Conservation (phyloP, 2,113 vertebrate species). For the Suricata suricatta region DNA sequence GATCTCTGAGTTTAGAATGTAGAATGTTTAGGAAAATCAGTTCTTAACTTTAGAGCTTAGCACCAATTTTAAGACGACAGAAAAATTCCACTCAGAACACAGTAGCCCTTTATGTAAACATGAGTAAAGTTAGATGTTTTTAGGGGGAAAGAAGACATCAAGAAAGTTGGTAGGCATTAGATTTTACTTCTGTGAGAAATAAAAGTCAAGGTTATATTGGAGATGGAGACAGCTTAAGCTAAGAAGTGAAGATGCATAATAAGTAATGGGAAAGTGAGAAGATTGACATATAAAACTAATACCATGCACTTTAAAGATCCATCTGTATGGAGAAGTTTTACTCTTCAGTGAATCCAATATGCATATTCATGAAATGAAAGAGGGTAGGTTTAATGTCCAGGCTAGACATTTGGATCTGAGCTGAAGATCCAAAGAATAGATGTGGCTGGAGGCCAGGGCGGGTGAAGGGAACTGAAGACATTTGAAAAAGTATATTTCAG, state of each 20-base stretch:
- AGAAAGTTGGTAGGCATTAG: neutral
- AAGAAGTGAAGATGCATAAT: neutral
- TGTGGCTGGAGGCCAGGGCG: accelerated
- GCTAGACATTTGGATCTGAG: neutral
- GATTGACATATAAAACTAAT: neutral
- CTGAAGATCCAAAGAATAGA: neutral
- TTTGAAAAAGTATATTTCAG: neutral
- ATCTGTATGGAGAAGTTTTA: neutral
- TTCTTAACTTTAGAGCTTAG: neutral
- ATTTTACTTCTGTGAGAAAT: neutral
- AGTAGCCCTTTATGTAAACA: neutral
- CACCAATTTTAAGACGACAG: neutral
- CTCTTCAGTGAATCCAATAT: neutral
- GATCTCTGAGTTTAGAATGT: neutral
- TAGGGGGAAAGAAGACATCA: neutral
- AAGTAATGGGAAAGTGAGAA: neutral
- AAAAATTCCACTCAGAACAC: neutral
- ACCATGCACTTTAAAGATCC: neutral
- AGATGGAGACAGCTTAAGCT: neutral
- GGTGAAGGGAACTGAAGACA: neutral
- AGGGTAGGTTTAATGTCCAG: neutral
- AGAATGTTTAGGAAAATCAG: neutral
- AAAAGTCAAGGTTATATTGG: neutral
- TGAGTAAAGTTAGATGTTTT: neutral
- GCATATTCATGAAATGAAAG: neutral